A percentile compares a stretch with the other conserved stretches of the same genome.
phyloP scores from a whole-genome alignment of 2,888 invertebrate species.

The Meloe dianella region DNA sequence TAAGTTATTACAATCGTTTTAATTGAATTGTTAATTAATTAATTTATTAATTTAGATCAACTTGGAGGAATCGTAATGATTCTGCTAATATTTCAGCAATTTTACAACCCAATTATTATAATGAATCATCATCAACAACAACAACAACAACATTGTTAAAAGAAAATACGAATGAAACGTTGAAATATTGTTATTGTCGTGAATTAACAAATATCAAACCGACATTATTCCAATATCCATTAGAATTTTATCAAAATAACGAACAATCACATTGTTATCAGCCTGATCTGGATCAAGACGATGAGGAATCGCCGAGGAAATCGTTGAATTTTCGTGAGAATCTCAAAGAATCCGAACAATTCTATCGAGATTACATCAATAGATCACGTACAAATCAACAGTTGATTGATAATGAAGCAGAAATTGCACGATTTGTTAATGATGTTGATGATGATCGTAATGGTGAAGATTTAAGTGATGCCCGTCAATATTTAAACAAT shows the following conservation, averaged over 20 bases:
- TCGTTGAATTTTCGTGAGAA: neutral
- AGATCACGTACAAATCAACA: neutral
- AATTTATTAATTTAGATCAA: neutral
- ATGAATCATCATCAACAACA: neutral
- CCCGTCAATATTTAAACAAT: slow-evolving; percentile 25
- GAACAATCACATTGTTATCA: neutral
- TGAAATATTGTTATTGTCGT: neutral
- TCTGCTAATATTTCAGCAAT: slow-evolving; percentile 24
- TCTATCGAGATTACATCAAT: neutral
- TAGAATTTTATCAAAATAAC: neutral
- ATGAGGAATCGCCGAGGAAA: neutral
- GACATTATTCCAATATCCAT: slow-evolving; percentile 20
- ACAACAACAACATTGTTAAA: neutral
- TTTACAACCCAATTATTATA: slow-evolving; percentile 15
- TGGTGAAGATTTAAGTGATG: slow-evolving; percentile 8
- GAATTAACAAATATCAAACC: slow-evolving; percentile 8
- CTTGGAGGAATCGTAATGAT: slow-evolving; percentile 21
- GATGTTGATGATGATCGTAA: neutral
- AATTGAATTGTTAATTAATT: neutral
- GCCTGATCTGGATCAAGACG: neutral
- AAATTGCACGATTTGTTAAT: neutral
- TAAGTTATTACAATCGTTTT: neutral
- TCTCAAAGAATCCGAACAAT: neutral
- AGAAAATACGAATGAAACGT: neutral
- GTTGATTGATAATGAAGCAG: too few relatives aligned